Evolutionary conservation across 2,113 vertebrate genomes (phyloP).

Genomic region (Furnarius figulus): DNA sequence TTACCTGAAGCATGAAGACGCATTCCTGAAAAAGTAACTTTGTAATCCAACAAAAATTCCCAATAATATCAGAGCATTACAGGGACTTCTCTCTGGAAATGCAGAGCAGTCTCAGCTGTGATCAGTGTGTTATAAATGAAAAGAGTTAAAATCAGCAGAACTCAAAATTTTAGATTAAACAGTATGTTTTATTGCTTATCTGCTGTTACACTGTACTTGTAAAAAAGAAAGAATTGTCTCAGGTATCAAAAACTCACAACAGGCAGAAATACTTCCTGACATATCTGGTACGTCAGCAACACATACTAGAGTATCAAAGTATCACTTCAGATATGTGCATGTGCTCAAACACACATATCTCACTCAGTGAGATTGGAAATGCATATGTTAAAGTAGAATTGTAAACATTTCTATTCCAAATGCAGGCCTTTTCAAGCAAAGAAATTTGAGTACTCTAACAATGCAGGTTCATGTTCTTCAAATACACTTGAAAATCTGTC

Average conservation of each 20-base stretch:
- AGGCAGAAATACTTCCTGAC: background rate
- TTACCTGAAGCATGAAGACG: background rate
- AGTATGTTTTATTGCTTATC: background rate
- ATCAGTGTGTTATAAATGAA: background rate
- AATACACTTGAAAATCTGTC: background rate
- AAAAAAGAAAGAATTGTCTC: background rate
- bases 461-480: background rate
- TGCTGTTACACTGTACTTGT: background rate
- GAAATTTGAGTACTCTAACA: background rate
- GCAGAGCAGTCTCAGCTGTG: background rate
- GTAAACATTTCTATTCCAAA: background rate
- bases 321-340: background rate
- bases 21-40: background rate
- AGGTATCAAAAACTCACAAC: background rate
- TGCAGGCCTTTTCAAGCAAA: background rate
- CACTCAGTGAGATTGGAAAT: fast-evolving
- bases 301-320: background rate
- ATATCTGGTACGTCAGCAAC: background rate
- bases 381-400: fast-evolving
- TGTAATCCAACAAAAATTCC: background rate
- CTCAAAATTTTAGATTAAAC: background rate
- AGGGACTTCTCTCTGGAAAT: background rate
- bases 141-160: background rate
- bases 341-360: background rate
- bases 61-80: background rate